Percentiles rank a stretch among this genome's conserved stretches.
Conservation (phyloP, 2,888 invertebrate species). For the Abrostola tripartita region DNA sequence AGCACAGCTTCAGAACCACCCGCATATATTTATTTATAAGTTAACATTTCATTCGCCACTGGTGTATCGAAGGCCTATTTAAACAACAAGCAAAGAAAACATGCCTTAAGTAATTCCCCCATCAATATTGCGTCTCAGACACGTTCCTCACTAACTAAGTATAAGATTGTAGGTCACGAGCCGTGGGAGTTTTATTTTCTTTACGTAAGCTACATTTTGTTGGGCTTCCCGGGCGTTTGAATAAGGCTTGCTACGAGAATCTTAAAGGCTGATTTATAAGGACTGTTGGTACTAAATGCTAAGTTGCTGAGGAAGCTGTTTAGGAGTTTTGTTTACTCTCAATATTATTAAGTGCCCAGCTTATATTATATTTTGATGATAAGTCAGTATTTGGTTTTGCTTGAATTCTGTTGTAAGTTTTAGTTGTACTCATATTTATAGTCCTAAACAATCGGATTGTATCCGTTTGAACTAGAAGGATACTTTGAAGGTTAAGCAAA, state of each 20-base stretch:
- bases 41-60: background rate
- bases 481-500: too few relatives aligned
- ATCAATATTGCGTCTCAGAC: background rate
- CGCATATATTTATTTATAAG: too few relatives aligned
- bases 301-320: background rate
- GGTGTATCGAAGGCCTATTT: background rate
- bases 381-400: background rate
- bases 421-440: too few relatives aligned
- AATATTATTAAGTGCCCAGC: too few relatives aligned
- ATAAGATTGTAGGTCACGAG: conserved; percentile 50
- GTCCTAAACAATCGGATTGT: too few relatives aligned
- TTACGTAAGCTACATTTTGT: conserved; percentile 55
- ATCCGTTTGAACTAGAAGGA: too few relatives aligned
- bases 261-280: background rate
- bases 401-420: background rate
- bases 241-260: conserved; percentile 37
- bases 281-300: background rate
- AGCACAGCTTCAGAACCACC: too few relatives aligned
- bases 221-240: conserved; percentile 52
- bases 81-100: background rate
- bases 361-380: background rate
- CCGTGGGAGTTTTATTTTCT: conserved; percentile 39
- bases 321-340: background rate
- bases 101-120: background rate
- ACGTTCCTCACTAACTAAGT: conserved; percentile 13